phyloP scores from a whole-genome alignment of 2,888 invertebrate species.

The Sinodicranocentrus sp. region DNA sequence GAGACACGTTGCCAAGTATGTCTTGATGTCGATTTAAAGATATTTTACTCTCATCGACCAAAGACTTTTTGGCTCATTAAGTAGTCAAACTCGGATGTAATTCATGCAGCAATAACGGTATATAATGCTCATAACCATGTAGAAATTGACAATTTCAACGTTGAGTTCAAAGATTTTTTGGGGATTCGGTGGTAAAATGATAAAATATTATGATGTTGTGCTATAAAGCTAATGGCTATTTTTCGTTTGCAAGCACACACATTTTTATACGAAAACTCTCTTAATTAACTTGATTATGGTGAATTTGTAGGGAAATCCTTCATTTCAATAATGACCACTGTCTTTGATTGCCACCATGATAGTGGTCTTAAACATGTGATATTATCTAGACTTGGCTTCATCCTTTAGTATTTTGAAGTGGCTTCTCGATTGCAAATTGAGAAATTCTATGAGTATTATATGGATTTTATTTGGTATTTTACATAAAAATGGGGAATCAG shows the following conservation, averaged over 20 bases:
- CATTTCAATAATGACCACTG: slow-evolving; percentile 51
- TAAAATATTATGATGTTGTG: too few species aligned
- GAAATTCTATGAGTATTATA: slow-evolving; percentile 44
- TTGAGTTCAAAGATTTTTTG: too few species aligned
- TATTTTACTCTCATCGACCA: too few species aligned
- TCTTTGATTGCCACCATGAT: slow-evolving; percentile 64
- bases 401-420: neutral
- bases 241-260: neutral
- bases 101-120: too few species aligned
- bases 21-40: too few species aligned
- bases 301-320: slow-evolving; percentile 51
- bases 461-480: slow-evolving; percentile 52
- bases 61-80: too few species aligned
- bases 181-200: too few species aligned
- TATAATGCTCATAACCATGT: too few species aligned
- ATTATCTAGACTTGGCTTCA: neutral
- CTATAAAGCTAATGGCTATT: too few species aligned
- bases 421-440: slow-evolving; percentile 43
- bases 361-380: slow-evolving; percentile 18
- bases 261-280: slow-evolving; percentile 18
- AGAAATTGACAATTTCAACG: too few species aligned
- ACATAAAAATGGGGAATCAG: slow-evolving; percentile 48
- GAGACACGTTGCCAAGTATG: too few species aligned
- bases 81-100: too few species aligned
- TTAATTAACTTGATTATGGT: slow-evolving; percentile 60